Evolutionary conservation across 1,140 invertebrate species (phyloP).

Genomic region (Nasonia giraulti): DNA sequence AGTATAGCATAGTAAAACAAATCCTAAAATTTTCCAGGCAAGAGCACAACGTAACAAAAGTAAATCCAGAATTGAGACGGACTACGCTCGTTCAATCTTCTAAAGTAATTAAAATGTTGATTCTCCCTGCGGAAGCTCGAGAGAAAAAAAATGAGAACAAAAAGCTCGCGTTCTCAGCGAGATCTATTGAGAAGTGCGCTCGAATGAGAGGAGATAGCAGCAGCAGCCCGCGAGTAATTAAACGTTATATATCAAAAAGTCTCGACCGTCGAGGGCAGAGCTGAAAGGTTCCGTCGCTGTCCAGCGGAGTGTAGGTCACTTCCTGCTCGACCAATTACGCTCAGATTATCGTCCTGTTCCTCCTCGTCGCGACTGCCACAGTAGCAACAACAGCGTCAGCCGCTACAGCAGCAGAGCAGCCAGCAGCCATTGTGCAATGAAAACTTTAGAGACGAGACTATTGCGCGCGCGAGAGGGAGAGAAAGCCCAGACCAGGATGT

Average conservation of each 20-base stretch:
- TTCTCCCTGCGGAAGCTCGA: background rate
- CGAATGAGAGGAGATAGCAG: conserved; percentile 42
- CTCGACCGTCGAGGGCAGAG: conserved; percentile 44
- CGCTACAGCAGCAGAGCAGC: conserved; percentile 51
- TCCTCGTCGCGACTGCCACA: conserved; percentile 2
- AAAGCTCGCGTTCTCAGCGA: background rate
- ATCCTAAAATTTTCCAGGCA: background rate
- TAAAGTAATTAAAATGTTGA: conserved; percentile 19
- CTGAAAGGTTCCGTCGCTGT: conserved; percentile 37
- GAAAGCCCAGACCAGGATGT: conserved; percentile 56
- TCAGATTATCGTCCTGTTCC: conserved; percentile 59
- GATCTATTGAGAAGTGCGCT: conserved; percentile 39
- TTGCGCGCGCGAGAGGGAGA: background rate
- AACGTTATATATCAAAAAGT: conserved; percentile 66
- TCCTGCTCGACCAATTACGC: conserved; percentile 62
- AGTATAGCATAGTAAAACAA: too few species aligned
- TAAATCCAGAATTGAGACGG: background rate
- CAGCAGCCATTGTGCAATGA: conserved; percentile 60
- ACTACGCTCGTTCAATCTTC: background rate
- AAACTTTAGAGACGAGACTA: conserved; percentile 61
- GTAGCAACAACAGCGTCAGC: conserved; percentile 56
- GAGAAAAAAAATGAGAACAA: background rate
- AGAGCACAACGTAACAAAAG: background rate
- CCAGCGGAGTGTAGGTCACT: conserved; percentile 47
- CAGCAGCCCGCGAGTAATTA: conserved; percentile 57